Base-by-base conservation (phyloP, 1,140 invertebrate species). In the Brachystomella parvula region DNA sequence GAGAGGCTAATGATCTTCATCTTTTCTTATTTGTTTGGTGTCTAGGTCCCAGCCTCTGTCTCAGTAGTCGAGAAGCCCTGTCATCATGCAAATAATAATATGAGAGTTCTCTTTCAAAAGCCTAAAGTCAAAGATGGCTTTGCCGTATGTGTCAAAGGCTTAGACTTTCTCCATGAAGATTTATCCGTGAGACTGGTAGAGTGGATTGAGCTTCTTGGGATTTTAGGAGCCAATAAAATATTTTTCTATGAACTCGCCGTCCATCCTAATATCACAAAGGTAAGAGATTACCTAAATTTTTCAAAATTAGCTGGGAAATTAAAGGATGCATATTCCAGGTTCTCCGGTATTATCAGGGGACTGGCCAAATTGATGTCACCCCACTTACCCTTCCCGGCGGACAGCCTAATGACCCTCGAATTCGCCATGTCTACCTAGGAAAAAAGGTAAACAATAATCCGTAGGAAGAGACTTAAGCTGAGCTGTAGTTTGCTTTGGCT, bases 81-180 rank as follows among this genome's bases (percentile, higher is more conserved):
- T 78, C 88, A 94, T 74, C 87, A 84, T 24, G 85, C 90, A 2
- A 91, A 85, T 3, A 95, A 90, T 74, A 93, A 93, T 78, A 78
- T 95, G n/a, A 79, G 87, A 2, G 89, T 96, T 1, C 87, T 92
- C 68, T 89, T 92, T 77, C 85, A 91, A 73, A 84, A 84, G 65
- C 73, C 78, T 35, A 32, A 33, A 9, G 81, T 81, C 44, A 87
- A 89, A 73, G 86, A 89, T 74, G 85, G 87, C 1, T 94, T 96
- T 76, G 93, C 92, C 0, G 92, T 96, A 0, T 97, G 94, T 76
- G 93, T 96, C 21, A 97, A 96, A 74, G 81, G 94, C 83, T 78
- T 97, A 17, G 92, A 96, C 76, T 96, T 96, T 72, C 81, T 93
- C 0, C 87, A 94, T 76, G 89, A 94, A 74, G 94, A 96, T 77